Conservation (phyloP, 2,797 vertebrate genomes). For the Uromys caudimaculatus region DNA sequence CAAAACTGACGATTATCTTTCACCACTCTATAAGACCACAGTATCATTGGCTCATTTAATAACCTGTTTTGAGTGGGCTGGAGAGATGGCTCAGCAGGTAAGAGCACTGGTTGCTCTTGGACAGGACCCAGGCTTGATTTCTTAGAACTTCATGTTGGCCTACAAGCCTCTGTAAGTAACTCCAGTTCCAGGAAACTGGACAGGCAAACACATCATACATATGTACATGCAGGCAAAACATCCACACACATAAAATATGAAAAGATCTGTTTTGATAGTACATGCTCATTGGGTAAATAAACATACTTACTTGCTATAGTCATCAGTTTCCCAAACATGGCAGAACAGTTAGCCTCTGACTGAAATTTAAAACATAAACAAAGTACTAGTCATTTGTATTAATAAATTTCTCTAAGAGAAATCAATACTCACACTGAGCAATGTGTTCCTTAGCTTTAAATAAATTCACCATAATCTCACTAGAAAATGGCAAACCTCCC, state of each 20-base stretch:
- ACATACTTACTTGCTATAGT: slow-evolving; percentile 96
- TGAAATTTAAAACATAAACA: slow-evolving; percentile 84
- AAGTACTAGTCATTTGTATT: slow-evolving; percentile 32
- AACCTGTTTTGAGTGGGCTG: neutral
- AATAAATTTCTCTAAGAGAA: slow-evolving; percentile 42
- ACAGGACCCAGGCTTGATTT: neutral
- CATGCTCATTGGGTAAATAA: neutral
- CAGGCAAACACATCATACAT: neutral
- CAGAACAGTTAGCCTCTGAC: slow-evolving; percentile 96
- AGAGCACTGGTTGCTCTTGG: neutral
- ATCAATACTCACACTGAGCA: neutral
- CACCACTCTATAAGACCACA: neutral
- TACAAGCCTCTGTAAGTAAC: neutral
- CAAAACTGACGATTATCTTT: slow-evolving; percentile 22
- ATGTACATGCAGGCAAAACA: neutral
- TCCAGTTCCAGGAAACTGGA: neutral
- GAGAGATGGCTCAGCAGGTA: neutral
- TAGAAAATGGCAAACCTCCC: neutral
- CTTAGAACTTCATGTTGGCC: neutral
- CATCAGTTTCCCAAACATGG: slow-evolving; percentile 99
- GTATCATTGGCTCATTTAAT: neutral
- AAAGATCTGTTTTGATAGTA: neutral
- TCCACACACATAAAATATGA: neutral
- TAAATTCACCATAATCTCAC: slow-evolving; percentile 13
- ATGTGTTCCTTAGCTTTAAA: neutral